phyloP scores from a whole-genome alignment of 1,140 invertebrate genomes.

The Steinernema khuongi region DNA sequence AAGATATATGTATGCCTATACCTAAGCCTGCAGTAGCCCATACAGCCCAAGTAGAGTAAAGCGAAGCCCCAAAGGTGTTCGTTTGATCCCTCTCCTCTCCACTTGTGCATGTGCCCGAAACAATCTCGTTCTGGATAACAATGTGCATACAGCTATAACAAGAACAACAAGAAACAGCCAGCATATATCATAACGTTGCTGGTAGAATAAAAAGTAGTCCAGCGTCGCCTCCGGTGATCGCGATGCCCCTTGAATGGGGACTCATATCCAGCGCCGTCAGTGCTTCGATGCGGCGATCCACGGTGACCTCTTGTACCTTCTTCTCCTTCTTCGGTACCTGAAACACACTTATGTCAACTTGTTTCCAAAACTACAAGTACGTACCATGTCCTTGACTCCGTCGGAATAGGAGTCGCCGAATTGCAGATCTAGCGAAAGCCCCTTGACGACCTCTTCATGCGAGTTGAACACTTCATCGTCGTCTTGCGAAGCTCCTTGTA shows the following conservation, averaged over 20 bases:
- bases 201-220: neutral
- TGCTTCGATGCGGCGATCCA: neutral
- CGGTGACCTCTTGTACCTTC: neutral
- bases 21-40: too few relatives aligned
- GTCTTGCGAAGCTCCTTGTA: neutral
- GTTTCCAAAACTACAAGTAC: neutral
- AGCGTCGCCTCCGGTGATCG: conserved; percentile 6
- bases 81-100: neutral
- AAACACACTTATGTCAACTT: neutral
- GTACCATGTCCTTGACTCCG: neutral
- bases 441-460: neutral
- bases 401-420: neutral
- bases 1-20: too few relatives aligned
- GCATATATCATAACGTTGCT: neutral
- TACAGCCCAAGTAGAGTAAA: too few relatives aligned
- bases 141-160: neutral
- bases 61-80: neutral
- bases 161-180: neutral
- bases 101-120: too few relatives aligned
- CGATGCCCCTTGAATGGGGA: neutral
- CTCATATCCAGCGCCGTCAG: neutral
- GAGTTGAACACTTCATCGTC: neutral
- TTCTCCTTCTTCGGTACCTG: neutral
- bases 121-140: neutral
- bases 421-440: neutral